Evolutionary conservation across 1,140 invertebrate species (phyloP).

Genomic region (Bradynema listronoti): DNA sequence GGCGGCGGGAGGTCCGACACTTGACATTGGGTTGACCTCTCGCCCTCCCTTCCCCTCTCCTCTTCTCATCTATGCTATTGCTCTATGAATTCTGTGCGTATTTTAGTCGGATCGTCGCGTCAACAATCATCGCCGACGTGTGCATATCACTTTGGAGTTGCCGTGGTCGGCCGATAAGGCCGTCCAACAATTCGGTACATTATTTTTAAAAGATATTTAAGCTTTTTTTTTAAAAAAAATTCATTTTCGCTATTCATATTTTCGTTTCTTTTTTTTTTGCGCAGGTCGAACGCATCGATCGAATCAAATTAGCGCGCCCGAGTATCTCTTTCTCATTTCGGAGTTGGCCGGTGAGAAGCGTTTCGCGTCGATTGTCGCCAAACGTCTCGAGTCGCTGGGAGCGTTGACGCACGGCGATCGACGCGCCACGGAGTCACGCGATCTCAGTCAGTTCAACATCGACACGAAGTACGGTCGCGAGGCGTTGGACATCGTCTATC

Average conservation of each 20-base stretch:
- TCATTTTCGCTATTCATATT: too few species aligned
- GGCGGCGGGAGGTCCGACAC: too few species aligned
- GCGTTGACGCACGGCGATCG: slow-evolving; percentile 96
- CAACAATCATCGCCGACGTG: slow-evolving; percentile 79
- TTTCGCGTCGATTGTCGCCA: slow-evolving; percentile 89
- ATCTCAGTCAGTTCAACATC: slow-evolving; percentile 95
- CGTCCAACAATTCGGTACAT: slow-evolving; percentile 93
- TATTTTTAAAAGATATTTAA: slow-evolving; percentile 1
- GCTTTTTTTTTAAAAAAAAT: slow-evolving; percentile 1
- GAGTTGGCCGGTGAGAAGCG: slow-evolving; percentile 92
- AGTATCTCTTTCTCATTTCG: slow-evolving; percentile 97
- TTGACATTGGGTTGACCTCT: too few species aligned
- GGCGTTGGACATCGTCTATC: slow-evolving; percentile 89
- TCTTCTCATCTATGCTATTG: neutral
- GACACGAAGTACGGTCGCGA: slow-evolving; percentile 83
- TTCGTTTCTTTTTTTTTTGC: too few species aligned
- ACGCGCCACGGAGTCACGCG: slow-evolving; percentile 87
- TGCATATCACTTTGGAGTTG: slow-evolving; percentile 96
- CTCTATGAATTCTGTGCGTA: neutral
- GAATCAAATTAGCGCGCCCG: slow-evolving; percentile 89
- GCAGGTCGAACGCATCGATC: slow-evolving; percentile 76
- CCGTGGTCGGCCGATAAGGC: slow-evolving; percentile 98
- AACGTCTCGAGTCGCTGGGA: slow-evolving; percentile 85
- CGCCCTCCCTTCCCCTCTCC: too few species aligned
- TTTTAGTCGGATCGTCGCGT: slow-evolving; percentile 76